Percentiles rank a stretch among this genome's conserved stretches.
Evolutionary conservation across 2,113 vertebrate genomes (phyloP).

Genomic region (Chelonoidis abingdonii): DNA sequence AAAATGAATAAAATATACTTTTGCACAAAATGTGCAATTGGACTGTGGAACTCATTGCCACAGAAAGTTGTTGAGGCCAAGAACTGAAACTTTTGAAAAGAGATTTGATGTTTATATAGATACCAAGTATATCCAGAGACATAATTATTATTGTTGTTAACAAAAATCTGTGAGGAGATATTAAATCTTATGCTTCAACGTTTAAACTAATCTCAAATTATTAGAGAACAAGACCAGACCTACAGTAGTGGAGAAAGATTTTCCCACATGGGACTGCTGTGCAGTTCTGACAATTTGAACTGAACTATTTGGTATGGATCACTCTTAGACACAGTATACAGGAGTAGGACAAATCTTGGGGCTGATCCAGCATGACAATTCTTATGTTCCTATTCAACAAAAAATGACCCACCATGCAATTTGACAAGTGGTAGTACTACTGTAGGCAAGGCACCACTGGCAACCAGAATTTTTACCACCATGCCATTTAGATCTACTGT

Average conservation of each 20-base stretch:
- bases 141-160: not conserved
- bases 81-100: not conserved
- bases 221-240: not conserved
- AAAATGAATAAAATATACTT: not conserved
- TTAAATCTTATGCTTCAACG: not conserved
- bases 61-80: not conserved
- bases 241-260: not conserved
- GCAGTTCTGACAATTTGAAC: not conserved
- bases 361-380: not conserved
- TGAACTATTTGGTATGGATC: not conserved
- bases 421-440: accelerated
- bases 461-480: not conserved
- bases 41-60: not conserved
- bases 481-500: not conserved
- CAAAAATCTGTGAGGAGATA: not conserved
- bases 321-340: not conserved
- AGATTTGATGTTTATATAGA: not conserved
- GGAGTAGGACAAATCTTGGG: not conserved
- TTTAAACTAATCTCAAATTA: accelerated
- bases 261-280: not conserved
- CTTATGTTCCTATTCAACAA: not conserved
- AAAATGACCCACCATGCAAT: not conserved
- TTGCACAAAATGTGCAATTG: not conserved
- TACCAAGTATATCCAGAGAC: not conserved
- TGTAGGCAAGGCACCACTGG: not conserved